Evolutionary conservation across 2,888 invertebrate species (phyloP), one percentile per base, ranked within the genome.

Genomic region (Pollenia labialis): DNA sequence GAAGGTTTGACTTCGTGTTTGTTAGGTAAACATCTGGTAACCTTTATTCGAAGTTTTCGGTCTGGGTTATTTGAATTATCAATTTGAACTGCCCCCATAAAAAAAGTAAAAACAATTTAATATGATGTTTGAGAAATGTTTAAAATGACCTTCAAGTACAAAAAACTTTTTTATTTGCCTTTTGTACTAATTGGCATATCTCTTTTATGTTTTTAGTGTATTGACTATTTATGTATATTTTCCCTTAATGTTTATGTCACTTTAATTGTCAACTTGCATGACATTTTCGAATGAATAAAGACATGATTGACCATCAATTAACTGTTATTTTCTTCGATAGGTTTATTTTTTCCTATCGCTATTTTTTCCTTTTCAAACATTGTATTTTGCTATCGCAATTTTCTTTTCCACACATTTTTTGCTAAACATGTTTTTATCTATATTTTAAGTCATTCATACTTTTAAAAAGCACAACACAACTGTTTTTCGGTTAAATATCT

Each of bases 371-470:
- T 48, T 64, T 23, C 44, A 9, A 46, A 60, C 14, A 62, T 44
- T 16, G 10, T 8, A 44, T 40, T 46, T 44, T 32, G 50, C 52
- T n/a, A 32, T 32, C 32, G 32, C 32, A 32, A 32, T 32, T 32
- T 32, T 32, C 32, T 32, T 62, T 62, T 8, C 48, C 8, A 40
- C 54, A 14, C 9, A n/a, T 46, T 46, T 48, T 7, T 60, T 48
- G 12, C 54, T 23, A 60, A 18, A 32, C 11, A 60, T 46, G 11
- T 79, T 71, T 60, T 54, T 18, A 48, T 64, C 23, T n/a, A 32
- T 58, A 40, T 10, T 52, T 50, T 42, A 50, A 66, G 18, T 77
- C 69, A 81, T 85, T 85, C 75, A 80, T 85, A 64, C 68, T 69
- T 79, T 66, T 60, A 10, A 3, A 69, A 71, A 40, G 77, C 16